Percentiles rank a stretch among this genome's conserved stretches.
phyloP scores from a whole-genome alignment of 1,140 invertebrate genomes.

The Meteorus sp. region DNA sequence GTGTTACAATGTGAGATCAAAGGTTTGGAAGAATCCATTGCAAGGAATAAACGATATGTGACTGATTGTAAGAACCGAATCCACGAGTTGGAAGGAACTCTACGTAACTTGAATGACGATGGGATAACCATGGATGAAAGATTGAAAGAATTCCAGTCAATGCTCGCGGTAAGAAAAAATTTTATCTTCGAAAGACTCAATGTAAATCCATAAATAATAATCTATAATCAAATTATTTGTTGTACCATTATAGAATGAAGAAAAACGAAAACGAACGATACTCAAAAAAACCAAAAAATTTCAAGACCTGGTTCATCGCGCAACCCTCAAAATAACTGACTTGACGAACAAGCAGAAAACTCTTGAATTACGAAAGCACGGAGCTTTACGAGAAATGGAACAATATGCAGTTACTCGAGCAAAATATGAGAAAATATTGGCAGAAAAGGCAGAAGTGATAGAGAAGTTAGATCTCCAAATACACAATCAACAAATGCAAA shows the following conservation, averaged over 20 bases:
- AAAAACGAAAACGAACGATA: constrained; percentile 40
- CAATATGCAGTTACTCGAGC: constrained; percentile 24
- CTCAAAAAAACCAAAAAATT: constrained; percentile 38
- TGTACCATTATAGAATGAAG: constrained; percentile 42
- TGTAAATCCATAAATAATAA: constrained; percentile 7
- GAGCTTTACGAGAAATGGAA: constrained; percentile 42
- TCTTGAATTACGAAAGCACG: constrained; percentile 32
- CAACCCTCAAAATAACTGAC: constrained; percentile 33
- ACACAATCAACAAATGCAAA: constrained; percentile 43
- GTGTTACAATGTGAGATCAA: constrained; percentile 38
- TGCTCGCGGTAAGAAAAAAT: constrained; percentile 45
- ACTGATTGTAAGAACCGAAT: constrained; percentile 38
- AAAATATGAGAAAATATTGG: constrained; percentile 44
- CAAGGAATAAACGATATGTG: constrained; percentile 40
- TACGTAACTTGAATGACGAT: constrained; percentile 38
- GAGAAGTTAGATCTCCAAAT: constrained; percentile 50
- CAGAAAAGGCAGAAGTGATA: constrained; percentile 47
- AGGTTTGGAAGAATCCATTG: constrained; percentile 34
- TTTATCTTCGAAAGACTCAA: constrained; percentile 4
- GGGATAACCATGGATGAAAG: constrained; percentile 46
- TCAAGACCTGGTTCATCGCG: constrained; percentile 37
- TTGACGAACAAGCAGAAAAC: constrained; percentile 43
- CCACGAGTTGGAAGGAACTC: constrained; percentile 40
- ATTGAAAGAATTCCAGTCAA: constrained; percentile 49
- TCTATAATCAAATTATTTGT: constrained; percentile 4